Conservation (phyloP, 2,888 invertebrate species). For the Shargacucullia verbasci region DNA sequence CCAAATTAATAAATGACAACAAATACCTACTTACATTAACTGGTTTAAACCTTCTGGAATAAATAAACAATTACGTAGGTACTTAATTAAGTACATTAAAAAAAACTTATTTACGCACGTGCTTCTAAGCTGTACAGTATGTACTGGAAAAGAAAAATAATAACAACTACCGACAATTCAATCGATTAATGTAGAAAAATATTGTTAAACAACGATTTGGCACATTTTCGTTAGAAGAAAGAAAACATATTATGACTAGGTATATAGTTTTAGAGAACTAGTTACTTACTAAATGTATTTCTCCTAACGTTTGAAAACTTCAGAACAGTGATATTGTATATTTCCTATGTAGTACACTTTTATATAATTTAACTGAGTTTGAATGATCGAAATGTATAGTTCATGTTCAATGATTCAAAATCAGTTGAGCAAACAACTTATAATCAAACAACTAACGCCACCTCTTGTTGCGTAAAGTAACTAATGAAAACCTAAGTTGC, state of each 20-base stretch:
- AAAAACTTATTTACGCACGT: conserved; percentile 4
- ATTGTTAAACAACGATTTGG: conserved; percentile 50
- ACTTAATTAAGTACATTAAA: conserved; percentile 20
- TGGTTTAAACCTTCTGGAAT: conserved; percentile 7
- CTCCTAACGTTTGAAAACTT: conserved; percentile 2
- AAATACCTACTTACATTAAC: conserved; percentile 1
- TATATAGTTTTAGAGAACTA: conserved; percentile 30
- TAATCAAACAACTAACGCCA: conserved; percentile 55
- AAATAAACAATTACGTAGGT: conserved; percentile 16
- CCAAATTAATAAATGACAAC: neutral
- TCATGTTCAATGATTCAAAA: conserved; percentile 3
- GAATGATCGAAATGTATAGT: too few relatives aligned
- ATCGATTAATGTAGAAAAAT: conserved; percentile 5
- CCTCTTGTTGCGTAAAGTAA: conserved; percentile 50
- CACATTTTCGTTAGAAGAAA: conserved; percentile 54
- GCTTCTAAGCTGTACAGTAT: conserved; percentile 4
- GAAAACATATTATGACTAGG: conserved; percentile 58
- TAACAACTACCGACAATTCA: conserved; percentile 35
- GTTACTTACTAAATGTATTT: conserved; percentile 30
- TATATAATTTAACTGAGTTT: neutral
- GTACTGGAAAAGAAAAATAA: conserved; percentile 14
- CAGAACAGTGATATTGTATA: conserved; percentile 2
- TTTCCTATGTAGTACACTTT: too few relatives aligned
- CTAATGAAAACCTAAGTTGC: conserved; percentile 33
- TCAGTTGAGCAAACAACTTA: conserved; percentile 5